Percentiles rank a stretch among this genome's conserved stretches.
phyloP scores from a whole-genome alignment of 2,888 invertebrate species.

The Patella depressa region DNA sequence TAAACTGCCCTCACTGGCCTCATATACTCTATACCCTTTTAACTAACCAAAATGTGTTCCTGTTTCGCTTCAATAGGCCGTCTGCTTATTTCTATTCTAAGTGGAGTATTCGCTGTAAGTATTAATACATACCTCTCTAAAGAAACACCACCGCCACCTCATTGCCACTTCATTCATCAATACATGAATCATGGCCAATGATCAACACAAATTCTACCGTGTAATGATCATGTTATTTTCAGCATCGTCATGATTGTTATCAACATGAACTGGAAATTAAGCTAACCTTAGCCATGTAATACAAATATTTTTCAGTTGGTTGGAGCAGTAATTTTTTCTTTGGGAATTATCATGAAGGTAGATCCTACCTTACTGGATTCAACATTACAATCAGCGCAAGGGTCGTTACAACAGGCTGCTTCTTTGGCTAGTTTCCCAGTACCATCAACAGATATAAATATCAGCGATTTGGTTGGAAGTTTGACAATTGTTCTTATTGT shows the following conservation, averaged over 20 bases:
- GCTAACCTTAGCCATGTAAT: no score
- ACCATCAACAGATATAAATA: neutral
- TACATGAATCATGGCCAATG: no score
- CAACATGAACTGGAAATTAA: no score
- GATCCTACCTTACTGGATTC: neutral
- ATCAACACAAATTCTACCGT: no score
- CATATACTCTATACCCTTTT: no score
- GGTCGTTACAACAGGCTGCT: neutral
- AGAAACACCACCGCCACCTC: no score
- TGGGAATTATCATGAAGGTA: neutral
- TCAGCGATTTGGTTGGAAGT: neutral
- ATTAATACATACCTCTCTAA: neutral
- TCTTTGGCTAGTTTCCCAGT: neutral
- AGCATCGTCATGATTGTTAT: no score
- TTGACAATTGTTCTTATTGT: neutral
- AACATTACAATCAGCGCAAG: neutral
- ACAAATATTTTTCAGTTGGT: neutral
- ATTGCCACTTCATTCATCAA: no score
- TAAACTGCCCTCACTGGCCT: no score
- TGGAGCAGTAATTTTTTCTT: neutral
- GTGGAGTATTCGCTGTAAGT: neutral
- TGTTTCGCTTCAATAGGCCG: neutral
- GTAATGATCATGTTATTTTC: no score
- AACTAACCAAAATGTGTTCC: neutral
- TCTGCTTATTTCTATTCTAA: neutral